Evolutionary conservation across 2,888 invertebrate species (phyloP).

Genomic region (Acrobasis repandana): DNA sequence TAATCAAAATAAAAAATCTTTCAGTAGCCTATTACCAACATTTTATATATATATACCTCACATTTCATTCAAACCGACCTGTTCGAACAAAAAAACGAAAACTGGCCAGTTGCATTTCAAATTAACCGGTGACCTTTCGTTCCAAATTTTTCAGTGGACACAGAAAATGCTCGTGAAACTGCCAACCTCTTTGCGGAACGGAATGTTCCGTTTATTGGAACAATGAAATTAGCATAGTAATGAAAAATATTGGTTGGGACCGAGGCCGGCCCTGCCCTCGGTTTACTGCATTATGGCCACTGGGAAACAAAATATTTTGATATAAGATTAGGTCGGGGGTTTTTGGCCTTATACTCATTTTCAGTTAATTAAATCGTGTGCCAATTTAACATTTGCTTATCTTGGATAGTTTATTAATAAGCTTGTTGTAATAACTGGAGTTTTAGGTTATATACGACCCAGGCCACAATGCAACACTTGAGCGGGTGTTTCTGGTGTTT

Average conservation of each 20-base stretch:
- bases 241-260: constrained; percentile 77
- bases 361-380: background rate
- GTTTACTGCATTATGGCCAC: constrained; percentile 32
- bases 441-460: no score
- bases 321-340: background rate
- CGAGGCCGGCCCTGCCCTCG: constrained; percentile 44
- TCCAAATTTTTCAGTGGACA: constrained; percentile 72
- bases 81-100: constrained; percentile 52
- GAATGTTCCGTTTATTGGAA: constrained; percentile 73
- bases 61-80: constrained; percentile 47
- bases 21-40: constrained; percentile 33
- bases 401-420: no score
- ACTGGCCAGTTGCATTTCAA: constrained; percentile 73
- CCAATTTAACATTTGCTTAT: no score
- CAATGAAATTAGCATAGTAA: constrained; percentile 82
- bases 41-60: constrained; percentile 47
- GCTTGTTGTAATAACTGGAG: no score
- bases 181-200: constrained; percentile 74
- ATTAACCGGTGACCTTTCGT: constrained; percentile 68
- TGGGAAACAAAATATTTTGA: constrained; percentile 19
- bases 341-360: background rate
- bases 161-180: constrained; percentile 67
- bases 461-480: no score
- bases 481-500: no score
- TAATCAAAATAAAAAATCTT: background rate